Base-by-base conservation (phyloP, 2,113 vertebrate species). In the Andinoacara biseriatus region DNA sequence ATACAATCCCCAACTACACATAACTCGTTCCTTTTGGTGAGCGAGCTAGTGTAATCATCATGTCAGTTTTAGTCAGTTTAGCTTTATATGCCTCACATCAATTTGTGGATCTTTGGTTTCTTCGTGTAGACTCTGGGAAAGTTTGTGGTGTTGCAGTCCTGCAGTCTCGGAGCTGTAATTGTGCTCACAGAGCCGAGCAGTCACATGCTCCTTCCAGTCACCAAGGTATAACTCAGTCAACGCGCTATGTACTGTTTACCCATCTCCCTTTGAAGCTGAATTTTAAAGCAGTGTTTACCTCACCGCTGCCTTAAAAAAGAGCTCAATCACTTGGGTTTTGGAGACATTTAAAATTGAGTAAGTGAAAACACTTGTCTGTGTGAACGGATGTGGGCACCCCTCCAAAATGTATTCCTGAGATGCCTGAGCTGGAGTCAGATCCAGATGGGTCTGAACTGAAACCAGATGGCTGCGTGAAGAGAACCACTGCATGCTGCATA, bases 371-470 rank as follows among this genome's bases (percentile, higher is more conserved):
- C 94, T 95, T 93, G 94, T 94, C 92, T 94, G 93, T 93, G 94
- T 95, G 94, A 95, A 94, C 94, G 95, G 95, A 96, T 96, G 94
- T 96, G 95, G 95, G 95, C 94, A 91, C 78, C 75, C 84, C 84
- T 96, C 96, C 95, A 96, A 94, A 92, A 94, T 90, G 93, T 96
- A 95, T 96, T 96, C 94, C 93, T 95, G 91, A 95, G 93, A 95
- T 96, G 95, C 94, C 92, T 95, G 93, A 77, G 89, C 92, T 92
- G 83, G 90, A 95, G 94, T 95, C 91, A 90, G 88, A 95, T 94
- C 96, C 95, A 96, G 96, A 96, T 96, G 95, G 95, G 91, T 89
- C 91, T 89, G 92, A 96, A 96, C 93, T 95, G 87, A 93, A 96
- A 96, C 92, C 96, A 96, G 95, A 96, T 96, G 95, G 93, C 86